A percentile compares a stretch with the other conserved stretches of the same genome.
Conservation (phyloP, 1,140 invertebrate genomes). For the Drosophila repletoides region DNA sequence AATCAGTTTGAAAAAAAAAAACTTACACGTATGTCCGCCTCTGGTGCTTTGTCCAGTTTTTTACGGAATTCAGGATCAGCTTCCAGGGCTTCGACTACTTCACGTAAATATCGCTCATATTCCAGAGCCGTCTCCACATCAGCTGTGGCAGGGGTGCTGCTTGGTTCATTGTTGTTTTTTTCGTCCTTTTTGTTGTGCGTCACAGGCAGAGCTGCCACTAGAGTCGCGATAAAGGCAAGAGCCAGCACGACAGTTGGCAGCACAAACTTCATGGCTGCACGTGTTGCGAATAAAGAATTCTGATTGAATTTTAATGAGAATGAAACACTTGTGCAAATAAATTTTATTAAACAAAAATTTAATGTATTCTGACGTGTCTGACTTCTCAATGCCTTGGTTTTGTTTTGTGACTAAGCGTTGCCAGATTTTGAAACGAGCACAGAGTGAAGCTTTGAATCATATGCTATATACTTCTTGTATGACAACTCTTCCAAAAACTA, state of each 20-base stretch:
- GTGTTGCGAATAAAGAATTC: conserved; percentile 4
- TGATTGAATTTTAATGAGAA: conserved; percentile 1
- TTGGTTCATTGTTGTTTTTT: conserved; percentile 43
- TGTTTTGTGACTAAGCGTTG: conserved; percentile 14
- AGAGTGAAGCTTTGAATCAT: not conserved
- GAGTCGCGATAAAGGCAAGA: conserved; percentile 19
- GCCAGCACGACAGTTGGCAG: conserved; percentile 29
- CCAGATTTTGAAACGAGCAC: not conserved
- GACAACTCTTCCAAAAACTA: not conserved
- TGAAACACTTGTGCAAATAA: conserved; percentile 30
- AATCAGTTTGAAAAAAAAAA: not conserved
- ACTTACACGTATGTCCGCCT: conserved; percentile 90
- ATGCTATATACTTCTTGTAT: not conserved
- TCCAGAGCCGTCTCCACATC: conserved; percentile 83
- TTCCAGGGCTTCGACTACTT: conserved; percentile 93
- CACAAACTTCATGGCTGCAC: conserved; percentile 36
- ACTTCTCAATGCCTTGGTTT: not conserved
- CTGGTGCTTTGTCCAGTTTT: conserved; percentile 91
- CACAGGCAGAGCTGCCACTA: conserved; percentile 54
- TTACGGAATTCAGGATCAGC: conserved; percentile 91
- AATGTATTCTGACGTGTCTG: conserved; percentile 42
- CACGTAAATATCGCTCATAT: conserved; percentile 93
- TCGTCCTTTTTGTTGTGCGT: conserved; percentile 70
- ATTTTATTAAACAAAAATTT: conserved; percentile 8
- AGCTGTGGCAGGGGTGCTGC: conserved; percentile 55